Evolutionary conservation across 2,113 vertebrate genomes (phyloP).

Genomic region (Calonectris borealis): DNA sequence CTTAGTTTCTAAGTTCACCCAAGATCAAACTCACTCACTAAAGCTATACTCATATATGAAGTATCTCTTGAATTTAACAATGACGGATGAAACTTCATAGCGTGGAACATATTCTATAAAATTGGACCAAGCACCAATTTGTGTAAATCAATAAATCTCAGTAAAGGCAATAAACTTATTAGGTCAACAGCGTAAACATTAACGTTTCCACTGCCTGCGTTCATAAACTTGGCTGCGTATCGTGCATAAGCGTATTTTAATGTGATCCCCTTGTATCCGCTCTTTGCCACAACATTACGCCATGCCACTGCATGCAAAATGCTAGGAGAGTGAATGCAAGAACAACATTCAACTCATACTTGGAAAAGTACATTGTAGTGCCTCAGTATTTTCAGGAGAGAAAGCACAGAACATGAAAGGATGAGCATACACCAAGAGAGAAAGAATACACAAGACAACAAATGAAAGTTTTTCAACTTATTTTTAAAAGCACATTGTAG

Average conservation of each 20-base stretch:
- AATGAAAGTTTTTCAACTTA: neutral
- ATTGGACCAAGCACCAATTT: neutral
- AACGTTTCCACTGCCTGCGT: neutral
- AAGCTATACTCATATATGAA: neutral
- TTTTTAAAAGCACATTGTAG: neutral
- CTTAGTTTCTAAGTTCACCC: neutral
- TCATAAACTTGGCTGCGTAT: neutral
- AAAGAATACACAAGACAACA: neutral
- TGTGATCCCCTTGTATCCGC: too few relatives aligned
- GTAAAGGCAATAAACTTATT: neutral
- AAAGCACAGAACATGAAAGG: neutral
- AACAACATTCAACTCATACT: neutral
- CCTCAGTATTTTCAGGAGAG: neutral
- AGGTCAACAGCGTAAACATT: neutral
- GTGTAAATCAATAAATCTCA: neutral
- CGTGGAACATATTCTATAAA: neutral
- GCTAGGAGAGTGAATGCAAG: neutral
- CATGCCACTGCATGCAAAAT: neutral
- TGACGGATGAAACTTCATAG: neutral
- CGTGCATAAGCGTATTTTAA: rapidly evolving
- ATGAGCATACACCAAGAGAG: neutral
- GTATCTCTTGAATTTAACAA: neutral
- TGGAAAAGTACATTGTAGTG: neutral
- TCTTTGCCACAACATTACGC: neutral
- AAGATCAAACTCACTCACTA: neutral